A percentile compares a stretch with the other conserved stretches of the same genome.
Evolutionary conservation across 37 sponge, comb jelly and placozoan genomes (phyloP).

Genomic region (Mnemiopsis leidyi): DNA sequence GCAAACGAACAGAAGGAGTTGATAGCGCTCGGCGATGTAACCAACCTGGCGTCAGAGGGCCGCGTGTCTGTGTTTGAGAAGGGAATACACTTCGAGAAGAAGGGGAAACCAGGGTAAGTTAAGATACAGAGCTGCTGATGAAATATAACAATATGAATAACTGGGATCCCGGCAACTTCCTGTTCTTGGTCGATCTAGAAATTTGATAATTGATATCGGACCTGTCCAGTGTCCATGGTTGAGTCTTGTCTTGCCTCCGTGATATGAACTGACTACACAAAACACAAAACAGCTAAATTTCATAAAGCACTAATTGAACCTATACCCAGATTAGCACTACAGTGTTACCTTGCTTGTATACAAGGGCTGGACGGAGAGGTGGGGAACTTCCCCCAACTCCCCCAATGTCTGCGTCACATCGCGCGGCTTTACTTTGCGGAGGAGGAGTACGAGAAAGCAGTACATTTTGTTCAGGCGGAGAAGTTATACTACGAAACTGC

Average conservation of each 20-base stretch:
- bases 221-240: too few species aligned
- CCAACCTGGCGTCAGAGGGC: constrained; percentile 13
- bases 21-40: constrained; percentile 44
- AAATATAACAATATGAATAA: too few species aligned
- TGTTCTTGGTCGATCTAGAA: too few species aligned
- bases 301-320: too few species aligned
- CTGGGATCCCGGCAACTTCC: too few species aligned
- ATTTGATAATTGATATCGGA: too few species aligned
- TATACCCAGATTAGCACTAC: constrained; percentile 52
- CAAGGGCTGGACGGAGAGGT: constrained; percentile 48
- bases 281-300: too few species aligned
- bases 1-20: constrained; percentile 36
- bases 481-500: constrained; percentile 63
- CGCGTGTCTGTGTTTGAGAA: constrained; percentile 39
- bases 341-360: constrained; percentile 57
- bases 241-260: too few species aligned
- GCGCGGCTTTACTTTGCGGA: constrained; percentile 53
- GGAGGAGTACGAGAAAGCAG: constrained; percentile 63
- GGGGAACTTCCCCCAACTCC: constrained; percentile 39
- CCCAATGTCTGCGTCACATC: constrained; percentile 37
- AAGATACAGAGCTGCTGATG: not conserved
- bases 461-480: constrained; percentile 56
- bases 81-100: constrained; percentile 52
- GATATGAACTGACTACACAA: too few species aligned
- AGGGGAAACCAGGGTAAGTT: constrained; percentile 57